These are phyloP conservation scores for Polypterus bichir DNA, from an alignment of 2,113 vertebrate genomes.

Conservation along the genomic window DNA sequence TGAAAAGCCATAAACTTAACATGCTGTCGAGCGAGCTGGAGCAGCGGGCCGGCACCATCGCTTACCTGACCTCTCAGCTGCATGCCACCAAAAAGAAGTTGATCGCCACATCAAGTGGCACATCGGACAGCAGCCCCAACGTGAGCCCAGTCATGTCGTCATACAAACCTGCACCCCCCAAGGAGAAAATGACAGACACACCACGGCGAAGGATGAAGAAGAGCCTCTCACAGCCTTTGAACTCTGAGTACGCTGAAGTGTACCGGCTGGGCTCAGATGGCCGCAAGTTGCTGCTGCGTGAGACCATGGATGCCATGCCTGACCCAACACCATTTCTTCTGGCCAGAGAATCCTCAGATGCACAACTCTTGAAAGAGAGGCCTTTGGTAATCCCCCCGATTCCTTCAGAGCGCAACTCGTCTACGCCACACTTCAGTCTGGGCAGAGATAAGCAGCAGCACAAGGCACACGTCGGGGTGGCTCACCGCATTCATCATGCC, in stretches of 20 bases:
- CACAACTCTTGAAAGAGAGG: conserved; percentile 69
- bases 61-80: conserved; percentile 87
- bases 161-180: conserved; percentile 76
- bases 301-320: conserved; percentile 83
- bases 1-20: conserved; percentile 85
- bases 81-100: conserved; percentile 87
- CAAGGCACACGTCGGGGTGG: conserved; percentile 78
- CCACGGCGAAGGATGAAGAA: conserved; percentile 85
- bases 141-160: conserved; percentile 59
- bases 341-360: conserved; percentile 62
- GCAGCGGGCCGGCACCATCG: conserved; percentile 84
- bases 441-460: conserved; percentile 64
- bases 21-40: conserved; percentile 85
- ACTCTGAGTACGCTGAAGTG: conserved; percentile 84
- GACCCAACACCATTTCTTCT: conserved; percentile 88
- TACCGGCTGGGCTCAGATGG: conserved; percentile 73
- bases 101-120: conserved; percentile 46
- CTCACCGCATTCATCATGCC: conserved; percentile 72
- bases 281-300: conserved; percentile 69
- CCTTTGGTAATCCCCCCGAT: conserved; percentile 85
- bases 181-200: conserved; percentile 66
- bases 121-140: conserved; percentile 61
- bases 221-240: conserved; percentile 84
- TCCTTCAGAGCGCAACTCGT: conserved; percentile 44
- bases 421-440: conserved; percentile 61